Conservation (phyloP, 2,888 invertebrate species). For the Sepioteuthis lessoniana region DNA sequence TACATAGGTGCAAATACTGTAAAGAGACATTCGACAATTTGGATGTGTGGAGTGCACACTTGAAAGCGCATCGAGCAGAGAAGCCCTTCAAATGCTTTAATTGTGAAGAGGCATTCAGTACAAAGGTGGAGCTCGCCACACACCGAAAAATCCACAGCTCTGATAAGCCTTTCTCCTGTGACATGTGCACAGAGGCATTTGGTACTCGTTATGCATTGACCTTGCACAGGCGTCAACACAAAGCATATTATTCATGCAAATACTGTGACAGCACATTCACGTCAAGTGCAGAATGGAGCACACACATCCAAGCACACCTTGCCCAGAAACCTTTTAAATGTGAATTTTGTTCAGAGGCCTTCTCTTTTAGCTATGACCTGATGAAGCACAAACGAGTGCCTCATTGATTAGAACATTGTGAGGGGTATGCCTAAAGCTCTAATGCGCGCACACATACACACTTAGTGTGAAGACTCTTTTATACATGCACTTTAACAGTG, state of each 20-base stretch:
- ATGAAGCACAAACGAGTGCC: constrained; percentile 41
- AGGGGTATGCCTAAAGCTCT: background rate
- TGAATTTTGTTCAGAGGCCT: constrained; percentile 35
- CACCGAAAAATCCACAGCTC: constrained; percentile 4
- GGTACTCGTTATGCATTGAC: constrained; percentile 3
- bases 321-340: constrained; percentile 40
- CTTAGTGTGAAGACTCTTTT: no score
- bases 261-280: constrained; percentile 6
- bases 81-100: constrained; percentile 39
- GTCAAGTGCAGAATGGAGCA: background rate
- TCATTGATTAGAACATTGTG: background rate
- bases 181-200: constrained; percentile 38
- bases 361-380: constrained; percentile 42
- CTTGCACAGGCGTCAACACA: constrained; percentile 6
- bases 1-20: constrained; percentile 36
- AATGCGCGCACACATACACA: background rate
- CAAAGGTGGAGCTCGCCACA: background rate
- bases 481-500: no score
- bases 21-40: constrained; percentile 37
- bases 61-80: constrained; percentile 34
- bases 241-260: background rate
- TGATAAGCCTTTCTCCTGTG: constrained; percentile 24
- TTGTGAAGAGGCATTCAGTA: constrained; percentile 37
- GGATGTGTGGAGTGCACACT: background rate
- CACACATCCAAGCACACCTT: constrained; percentile 41